Evolutionary conservation across 2,888 invertebrate genomes (phyloP).

Genomic region (Argyresthia goedartella): DNA sequence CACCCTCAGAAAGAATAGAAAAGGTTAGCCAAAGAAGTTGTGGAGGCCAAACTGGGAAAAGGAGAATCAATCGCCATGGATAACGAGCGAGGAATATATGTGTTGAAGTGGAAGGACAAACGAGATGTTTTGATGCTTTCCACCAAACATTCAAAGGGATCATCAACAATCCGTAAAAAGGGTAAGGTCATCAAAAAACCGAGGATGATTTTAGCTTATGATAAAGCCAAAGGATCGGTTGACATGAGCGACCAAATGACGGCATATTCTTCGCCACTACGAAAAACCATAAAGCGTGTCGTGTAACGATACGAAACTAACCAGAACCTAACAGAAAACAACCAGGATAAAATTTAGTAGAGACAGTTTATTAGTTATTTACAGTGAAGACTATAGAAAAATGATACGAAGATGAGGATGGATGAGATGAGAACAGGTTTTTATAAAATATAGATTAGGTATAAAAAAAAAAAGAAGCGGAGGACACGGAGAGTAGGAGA

Average conservation of each 20-base stretch:
- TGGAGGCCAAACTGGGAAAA: constrained; percentile 21
- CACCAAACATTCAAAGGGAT: constrained; percentile 23
- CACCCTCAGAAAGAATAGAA: constrained; percentile 10
- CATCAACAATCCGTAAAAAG: constrained; percentile 14
- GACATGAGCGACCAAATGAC: constrained; percentile 28
- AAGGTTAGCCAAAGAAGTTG: constrained; percentile 18
- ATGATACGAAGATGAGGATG: no score
- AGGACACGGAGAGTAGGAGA: no score
- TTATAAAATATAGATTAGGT: no score
- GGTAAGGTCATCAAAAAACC: constrained; percentile 17
- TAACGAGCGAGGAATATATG: neutral
- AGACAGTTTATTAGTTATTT: no score
- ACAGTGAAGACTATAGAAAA: no score
- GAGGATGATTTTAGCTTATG: constrained; percentile 23
- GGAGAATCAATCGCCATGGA: constrained; percentile 15
- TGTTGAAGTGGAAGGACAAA: constrained; percentile 19
- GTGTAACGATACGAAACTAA: no score
- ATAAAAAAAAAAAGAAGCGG: no score
- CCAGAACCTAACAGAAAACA: no score
- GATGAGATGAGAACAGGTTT: no score
- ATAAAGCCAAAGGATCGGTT: constrained; percentile 25
- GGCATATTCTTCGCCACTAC: constrained; percentile 22
- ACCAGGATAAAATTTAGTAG: no score
- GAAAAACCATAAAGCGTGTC: constrained; percentile 30
- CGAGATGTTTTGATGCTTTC: constrained; percentile 21